Base-by-base conservation (phyloP, 2,888 invertebrate species). In the Empis stercorea region DNA sequence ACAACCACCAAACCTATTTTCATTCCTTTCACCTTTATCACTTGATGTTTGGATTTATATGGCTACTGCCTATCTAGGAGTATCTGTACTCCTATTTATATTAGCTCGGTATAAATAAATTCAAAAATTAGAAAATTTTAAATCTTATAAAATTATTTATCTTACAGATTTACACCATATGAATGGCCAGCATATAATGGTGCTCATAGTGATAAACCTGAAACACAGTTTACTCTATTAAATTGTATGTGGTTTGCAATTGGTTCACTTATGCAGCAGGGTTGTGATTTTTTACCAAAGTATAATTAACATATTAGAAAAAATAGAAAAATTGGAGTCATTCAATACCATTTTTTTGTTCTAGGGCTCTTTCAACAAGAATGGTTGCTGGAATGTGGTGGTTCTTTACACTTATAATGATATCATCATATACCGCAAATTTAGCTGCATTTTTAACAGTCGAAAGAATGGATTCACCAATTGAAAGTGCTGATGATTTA, bases 201-300 rank as follows among this genome's bases (percentile, higher is more conserved):
- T 66, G 82, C 84, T 48, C n/a, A n/a, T n/a, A 80, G 81, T 61
- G 84, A 86, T 58, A 80, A 81, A 55, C 73, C 92, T 66, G 91
- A 93, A 72, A 94, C 92, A 67, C 88, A 91, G 70, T 94, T 94
- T 73, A 91, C 86, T 50, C 73, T 87, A 66, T 76, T 87, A 73
- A 95, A 94, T 76, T 91, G 92, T 73, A 81, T 95, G 76, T 97
- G 96, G 96, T 96, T 96, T 73, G 91, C 92, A 57, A 89, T 94
- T 59, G 89, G 91, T 60, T 91, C 91, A 41, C 78, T 94, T 59
- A 89, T 94, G 87, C 92, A 92, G 68, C 93, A 94, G 73, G 92
- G 93, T 67, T 92, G 91, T 74, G 92, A 93, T 73, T 88, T 93
- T 73, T 76, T 92, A 59, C 93, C 93, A 71, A 89, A 87, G 89